Evolutionary conservation across 2,888 invertebrate species (phyloP).

Genomic region (Tenodera sinensis): DNA sequence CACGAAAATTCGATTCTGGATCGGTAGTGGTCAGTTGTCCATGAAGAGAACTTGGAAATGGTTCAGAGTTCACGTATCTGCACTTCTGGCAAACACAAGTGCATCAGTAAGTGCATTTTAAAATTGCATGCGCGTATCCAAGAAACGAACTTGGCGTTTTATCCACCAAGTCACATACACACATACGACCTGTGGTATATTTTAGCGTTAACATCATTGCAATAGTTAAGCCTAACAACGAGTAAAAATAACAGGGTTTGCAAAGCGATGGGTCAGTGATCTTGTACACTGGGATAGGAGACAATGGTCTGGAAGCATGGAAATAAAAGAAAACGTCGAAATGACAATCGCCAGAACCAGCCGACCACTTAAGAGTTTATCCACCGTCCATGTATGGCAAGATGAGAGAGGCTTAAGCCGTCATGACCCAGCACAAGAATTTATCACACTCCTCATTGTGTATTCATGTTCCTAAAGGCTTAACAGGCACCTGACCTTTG

Average conservation of each 20-base stretch:
- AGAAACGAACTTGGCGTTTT: too few species aligned
- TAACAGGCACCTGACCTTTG: not conserved
- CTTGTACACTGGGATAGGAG: not conserved
- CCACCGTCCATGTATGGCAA: not conserved
- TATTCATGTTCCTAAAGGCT: not conserved
- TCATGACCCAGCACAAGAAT: not conserved
- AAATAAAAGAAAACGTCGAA: not conserved
- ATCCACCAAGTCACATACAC: too few species aligned
- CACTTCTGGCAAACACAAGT: too few species aligned
- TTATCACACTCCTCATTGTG: not conserved
- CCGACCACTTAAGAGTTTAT: not conserved
- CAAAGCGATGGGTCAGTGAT: not conserved
- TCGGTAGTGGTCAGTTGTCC: too few species aligned
- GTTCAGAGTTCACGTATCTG: too few species aligned
- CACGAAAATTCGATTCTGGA: too few species aligned
- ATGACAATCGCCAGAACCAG: not conserved
- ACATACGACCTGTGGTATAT: not conserved
- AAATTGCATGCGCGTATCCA: too few species aligned
- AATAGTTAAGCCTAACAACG: not conserved
- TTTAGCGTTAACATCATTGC: not conserved
- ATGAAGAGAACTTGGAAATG: too few species aligned
- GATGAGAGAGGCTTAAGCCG: not conserved
- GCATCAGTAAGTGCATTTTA: too few species aligned
- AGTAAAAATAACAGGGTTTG: not conserved
- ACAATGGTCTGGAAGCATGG: not conserved